Base-by-base conservation (phyloP, 2,113 vertebrate species). In the Cisticola juncidis region DNA sequence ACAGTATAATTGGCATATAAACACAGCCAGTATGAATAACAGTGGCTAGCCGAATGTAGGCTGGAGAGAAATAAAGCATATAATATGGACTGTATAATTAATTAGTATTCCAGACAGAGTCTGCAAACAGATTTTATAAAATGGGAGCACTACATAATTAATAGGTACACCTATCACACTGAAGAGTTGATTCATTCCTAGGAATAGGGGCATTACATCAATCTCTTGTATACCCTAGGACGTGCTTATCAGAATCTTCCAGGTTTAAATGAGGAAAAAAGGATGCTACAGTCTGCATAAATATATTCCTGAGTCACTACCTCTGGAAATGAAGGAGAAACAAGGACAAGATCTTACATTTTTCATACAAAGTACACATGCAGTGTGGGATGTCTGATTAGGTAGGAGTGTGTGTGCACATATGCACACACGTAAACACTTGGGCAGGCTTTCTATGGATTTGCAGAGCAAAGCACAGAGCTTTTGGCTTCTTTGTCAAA, bases 131-230 rank as follows among this genome's bases (percentile, higher is more conserved):
- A 48, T 86, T 94, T 81, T 66, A 29, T 95, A 83, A 96, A 93
- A 96, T 85, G 47, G 68, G 56, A 94, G 42, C 58, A 64, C 65
- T 92, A 25, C 76, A 86, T 94, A 96, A 95, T 96, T 94, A 93
- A 95, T 86, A 94, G 86, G 14, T 90, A 78, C n/a, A 45, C 2
- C 3, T 71, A 90, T 73, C 80, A 79, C 19, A 23, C 53, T 69
- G 79, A 90, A 81, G 35, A 91, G 38, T 79, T 90, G 85, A 88
- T 93, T 92, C 72, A 95, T 82, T 88, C 64, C 58, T 86, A 74
- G 86, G 77, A 92, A 86, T 45, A 70, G 35, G 19, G 68, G 9
- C 47, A 90, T 86, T 91, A 50, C 51, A 61, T 90, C 57, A 91
- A 91, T 76, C 72, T 85, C 57, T 66, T 60, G n/a, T 50, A 44